Evolutionary conservation across 2,797 vertebrate genomes (phyloP).

Genomic region (Xenopus petersii): DNA sequence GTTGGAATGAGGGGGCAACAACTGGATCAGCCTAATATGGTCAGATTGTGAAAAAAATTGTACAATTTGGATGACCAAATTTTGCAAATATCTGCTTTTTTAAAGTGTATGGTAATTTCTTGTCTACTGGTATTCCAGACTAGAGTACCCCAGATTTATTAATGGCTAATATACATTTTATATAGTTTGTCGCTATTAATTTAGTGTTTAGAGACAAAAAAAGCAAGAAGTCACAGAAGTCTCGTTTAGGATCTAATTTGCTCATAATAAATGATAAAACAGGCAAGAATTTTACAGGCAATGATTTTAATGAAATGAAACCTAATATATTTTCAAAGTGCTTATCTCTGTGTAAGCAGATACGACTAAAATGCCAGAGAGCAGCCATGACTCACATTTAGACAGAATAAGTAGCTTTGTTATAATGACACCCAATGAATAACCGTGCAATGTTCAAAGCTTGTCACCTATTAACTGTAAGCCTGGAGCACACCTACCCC

Average conservation of each 20-base stretch:
- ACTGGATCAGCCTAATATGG: too few relatives aligned
- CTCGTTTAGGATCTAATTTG: constrained; percentile 18
- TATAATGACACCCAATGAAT: constrained; percentile 30
- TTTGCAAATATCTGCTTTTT: too few relatives aligned
- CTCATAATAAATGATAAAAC: constrained; percentile 27
- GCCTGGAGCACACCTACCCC: not conserved
- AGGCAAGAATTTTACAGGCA: constrained; percentile 9
- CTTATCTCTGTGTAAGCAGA: constrained; percentile 34
- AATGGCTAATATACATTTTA: too few relatives aligned
- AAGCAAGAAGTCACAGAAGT: not conserved
- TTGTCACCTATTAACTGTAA: constrained; percentile 5
- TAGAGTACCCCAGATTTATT: too few relatives aligned
- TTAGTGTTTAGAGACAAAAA: too few relatives aligned
- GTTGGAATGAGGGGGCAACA: too few relatives aligned
- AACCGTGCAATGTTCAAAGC: constrained; percentile 16
- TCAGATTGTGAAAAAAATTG: too few relatives aligned
- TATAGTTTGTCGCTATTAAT: too few relatives aligned
- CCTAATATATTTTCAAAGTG: constrained; percentile 29
- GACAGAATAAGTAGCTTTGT: constrained; percentile 28
- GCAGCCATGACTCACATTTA: constrained; percentile 34
- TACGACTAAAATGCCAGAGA: constrained; percentile 17
- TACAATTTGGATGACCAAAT: too few relatives aligned
- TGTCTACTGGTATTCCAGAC: too few relatives aligned
- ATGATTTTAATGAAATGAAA: constrained; percentile 26
- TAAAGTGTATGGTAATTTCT: too few relatives aligned